These are phyloP conservation scores for Parapristionchus giblindavisi DNA, from an alignment of 2,888 invertebrate species.

Conservation along the genomic window DNA sequence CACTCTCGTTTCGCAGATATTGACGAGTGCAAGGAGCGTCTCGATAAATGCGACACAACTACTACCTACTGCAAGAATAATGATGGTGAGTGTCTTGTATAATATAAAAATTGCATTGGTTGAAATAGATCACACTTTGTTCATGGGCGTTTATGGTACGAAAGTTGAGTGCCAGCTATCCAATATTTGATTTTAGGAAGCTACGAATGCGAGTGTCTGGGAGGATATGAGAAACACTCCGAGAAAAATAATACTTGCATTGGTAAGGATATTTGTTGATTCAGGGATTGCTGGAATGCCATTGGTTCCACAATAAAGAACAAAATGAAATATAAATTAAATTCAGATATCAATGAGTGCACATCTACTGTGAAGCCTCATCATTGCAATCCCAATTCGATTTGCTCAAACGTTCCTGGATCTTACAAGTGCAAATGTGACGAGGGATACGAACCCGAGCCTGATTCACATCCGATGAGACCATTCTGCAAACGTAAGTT, in stretches of 20 bases:
- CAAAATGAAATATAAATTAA: too few species aligned
- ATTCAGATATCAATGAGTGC: constrained; percentile 36
- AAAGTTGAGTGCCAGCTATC: too few species aligned
- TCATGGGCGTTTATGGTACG: too few species aligned
- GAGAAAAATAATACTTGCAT: constrained; percentile 7
- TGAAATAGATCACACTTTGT: too few species aligned
- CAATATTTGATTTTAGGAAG: not conserved
- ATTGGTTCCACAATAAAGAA: too few species aligned
- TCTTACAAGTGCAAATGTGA: constrained; percentile 37
- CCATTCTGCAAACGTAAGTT: constrained; percentile 34
- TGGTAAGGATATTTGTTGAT: too few species aligned
- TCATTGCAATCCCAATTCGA: constrained; percentile 25
- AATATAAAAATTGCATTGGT: not conserved
- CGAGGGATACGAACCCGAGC: constrained; percentile 18
- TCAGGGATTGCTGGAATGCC: too few species aligned
- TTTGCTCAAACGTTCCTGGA: constrained; percentile 20
- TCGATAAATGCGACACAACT: constrained; percentile 9
- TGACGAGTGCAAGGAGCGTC: constrained; percentile 32
- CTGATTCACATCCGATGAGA: constrained; percentile 27
- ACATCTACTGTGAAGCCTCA: constrained; percentile 26
- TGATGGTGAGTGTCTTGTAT: too few species aligned
- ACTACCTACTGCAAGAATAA: constrained; percentile 33
- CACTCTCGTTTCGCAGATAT: not conserved
- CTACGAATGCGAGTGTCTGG: constrained; percentile 27
- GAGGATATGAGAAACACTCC: constrained; percentile 14